Percentiles rank a stretch among this genome's conserved stretches.
phyloP scores from a whole-genome alignment of 2,113 vertebrate genomes.

The Formicarius rufipectus region DNA sequence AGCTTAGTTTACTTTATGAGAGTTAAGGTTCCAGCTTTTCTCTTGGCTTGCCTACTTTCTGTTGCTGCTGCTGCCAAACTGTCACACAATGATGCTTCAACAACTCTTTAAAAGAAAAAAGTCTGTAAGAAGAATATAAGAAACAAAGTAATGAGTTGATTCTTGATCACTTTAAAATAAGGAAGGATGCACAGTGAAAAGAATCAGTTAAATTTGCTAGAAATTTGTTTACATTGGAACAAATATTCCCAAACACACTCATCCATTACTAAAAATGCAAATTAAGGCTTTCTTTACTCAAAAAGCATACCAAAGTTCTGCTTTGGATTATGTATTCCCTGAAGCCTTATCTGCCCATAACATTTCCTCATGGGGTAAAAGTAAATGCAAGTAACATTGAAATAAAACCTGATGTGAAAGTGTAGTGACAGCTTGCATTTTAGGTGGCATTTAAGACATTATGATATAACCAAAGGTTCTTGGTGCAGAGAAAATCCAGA shows the following conservation, averaged over 20 bases:
- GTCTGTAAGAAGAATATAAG: not conserved
- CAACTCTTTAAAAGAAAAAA: not conserved
- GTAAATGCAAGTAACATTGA: not conserved
- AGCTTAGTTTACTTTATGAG: too few species aligned
- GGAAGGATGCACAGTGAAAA: not conserved
- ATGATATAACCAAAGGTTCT: not conserved
- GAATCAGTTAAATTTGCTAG: not conserved
- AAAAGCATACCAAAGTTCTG: not conserved
- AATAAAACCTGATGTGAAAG: not conserved
- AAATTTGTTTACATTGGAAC: not conserved
- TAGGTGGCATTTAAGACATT: not conserved
- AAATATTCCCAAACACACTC: not conserved
- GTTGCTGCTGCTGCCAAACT: not conserved
- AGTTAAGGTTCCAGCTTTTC: not conserved
- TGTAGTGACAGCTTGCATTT: not conserved
- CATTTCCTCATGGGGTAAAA: not conserved
- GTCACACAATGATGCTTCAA: not conserved
- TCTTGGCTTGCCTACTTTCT: not conserved
- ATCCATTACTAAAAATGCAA: not conserved
- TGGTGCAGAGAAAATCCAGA: not conserved
- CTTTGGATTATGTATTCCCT: not conserved
- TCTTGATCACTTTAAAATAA: not conserved
- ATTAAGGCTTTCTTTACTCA: not conserved
- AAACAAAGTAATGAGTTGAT: not conserved
- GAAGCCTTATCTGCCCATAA: not conserved